These are phyloP conservation scores for Trichonephila clavata DNA, from an alignment of 1,140 invertebrate genomes.

Conservation along the genomic window DNA sequence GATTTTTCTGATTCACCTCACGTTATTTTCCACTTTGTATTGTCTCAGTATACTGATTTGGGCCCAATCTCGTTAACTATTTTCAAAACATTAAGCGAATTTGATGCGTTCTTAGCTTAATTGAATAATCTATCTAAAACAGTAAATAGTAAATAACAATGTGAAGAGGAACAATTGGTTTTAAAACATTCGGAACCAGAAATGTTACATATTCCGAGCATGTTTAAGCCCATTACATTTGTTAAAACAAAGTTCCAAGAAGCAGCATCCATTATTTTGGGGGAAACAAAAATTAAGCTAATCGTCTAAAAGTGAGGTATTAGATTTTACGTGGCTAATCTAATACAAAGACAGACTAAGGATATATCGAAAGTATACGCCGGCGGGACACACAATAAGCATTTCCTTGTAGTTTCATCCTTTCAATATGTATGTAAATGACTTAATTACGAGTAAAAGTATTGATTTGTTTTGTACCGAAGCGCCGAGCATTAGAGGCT, in stretches of 20 bases:
- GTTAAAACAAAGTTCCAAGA: not conserved
- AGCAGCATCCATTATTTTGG: not conserved
- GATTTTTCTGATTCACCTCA: no score
- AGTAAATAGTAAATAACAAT: no score
- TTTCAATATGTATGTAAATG: conserved; percentile 64
- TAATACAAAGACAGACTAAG: not conserved
- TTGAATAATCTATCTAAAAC: no score
- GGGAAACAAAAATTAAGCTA: not conserved
- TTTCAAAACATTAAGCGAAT: no score
- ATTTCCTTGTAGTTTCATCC: not conserved
- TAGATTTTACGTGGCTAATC: not conserved
- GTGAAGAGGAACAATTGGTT: no score
- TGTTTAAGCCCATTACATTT: not conserved
- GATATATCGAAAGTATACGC: not conserved
- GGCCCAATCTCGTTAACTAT: no score
- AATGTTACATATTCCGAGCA: no score
- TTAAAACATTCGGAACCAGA: no score
- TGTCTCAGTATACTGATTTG: no score
- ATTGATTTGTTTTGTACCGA: conserved; percentile 17
- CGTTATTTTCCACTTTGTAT: no score
- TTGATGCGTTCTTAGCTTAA: no score
- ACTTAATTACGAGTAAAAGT: conserved; percentile 53
- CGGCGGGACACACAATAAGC: conserved; percentile 17
- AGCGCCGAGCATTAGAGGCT: not conserved
- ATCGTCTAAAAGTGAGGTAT: not conserved